Percentiles rank a stretch among this genome's conserved stretches.
Evolutionary conservation across 2,113 vertebrate species (phyloP).

Genomic region (Puma concolor): DNA sequence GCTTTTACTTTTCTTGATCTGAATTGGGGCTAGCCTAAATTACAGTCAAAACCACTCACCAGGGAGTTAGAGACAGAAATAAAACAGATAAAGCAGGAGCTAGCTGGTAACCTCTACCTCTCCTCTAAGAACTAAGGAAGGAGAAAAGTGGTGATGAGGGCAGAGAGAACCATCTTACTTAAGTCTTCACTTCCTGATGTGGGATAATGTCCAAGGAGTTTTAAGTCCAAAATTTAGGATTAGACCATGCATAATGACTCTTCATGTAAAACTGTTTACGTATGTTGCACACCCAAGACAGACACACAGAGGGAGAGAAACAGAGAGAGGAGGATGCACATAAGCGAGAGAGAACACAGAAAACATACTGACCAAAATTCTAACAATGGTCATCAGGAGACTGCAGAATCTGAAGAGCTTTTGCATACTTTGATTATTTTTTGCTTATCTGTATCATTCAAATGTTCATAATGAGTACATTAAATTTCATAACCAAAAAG

Average conservation of each 20-base stretch:
- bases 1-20: slow-evolving; percentile 22
- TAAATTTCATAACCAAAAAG: slow-evolving; percentile 1
- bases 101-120: background rate
- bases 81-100: background rate
- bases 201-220: background rate
- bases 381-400: background rate
- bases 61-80: background rate
- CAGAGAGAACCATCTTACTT: background rate
- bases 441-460: slow-evolving; percentile 41
- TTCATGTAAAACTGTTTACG: background rate
- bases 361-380: background rate
- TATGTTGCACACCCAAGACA: background rate
- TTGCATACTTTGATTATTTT: background rate
- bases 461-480: slow-evolving; percentile 10
- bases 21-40: background rate
- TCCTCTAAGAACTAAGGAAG: background rate
- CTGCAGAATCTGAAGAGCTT: background rate
- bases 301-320: background rate
- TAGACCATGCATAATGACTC: background rate
- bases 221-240: background rate
- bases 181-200: background rate
- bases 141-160: background rate
- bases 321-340: background rate
- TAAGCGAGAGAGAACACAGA: background rate
- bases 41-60: background rate